phyloP scores from a whole-genome alignment of 2,113 vertebrate genomes.

The Mesembrinibis cayennensis region DNA sequence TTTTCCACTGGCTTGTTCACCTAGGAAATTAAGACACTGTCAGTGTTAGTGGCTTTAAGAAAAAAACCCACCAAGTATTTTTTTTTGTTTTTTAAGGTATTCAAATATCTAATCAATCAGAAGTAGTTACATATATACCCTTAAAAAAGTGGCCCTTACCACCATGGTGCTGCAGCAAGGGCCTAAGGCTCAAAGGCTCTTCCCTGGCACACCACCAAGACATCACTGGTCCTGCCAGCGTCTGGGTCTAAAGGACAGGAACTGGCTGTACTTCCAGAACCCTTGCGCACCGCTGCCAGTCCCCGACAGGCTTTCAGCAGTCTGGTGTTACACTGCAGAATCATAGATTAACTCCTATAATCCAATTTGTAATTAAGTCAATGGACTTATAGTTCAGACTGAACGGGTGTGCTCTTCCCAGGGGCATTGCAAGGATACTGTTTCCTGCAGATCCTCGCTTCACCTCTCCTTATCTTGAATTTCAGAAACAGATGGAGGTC shows the following conservation, averaged over 20 bases:
- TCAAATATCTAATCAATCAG: neutral
- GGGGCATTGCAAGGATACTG: neutral
- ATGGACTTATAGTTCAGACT: neutral
- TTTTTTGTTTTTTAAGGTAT: neutral
- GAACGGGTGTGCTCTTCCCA: neutral
- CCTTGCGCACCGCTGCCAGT: neutral
- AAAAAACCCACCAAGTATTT: neutral
- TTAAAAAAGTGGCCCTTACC: neutral
- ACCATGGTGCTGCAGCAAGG: neutral
- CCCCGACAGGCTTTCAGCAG: neutral
- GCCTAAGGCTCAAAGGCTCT: neutral
- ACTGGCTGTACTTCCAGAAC: slow-evolving; percentile 41
- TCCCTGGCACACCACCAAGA: neutral
- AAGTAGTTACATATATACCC: neutral
- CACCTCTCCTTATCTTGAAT: neutral
- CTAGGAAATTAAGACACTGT: neutral
- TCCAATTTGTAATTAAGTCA: slow-evolving; percentile 61
- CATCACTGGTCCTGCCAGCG: neutral
- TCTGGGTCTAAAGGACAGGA: slow-evolving; percentile 4
- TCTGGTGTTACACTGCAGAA: slow-evolving; percentile 14
- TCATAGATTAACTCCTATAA: slow-evolving; percentile 46
- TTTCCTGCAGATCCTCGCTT: neutral
- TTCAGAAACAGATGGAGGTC: neutral
- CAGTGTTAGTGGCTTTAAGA: neutral
- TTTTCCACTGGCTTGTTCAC: neutral